Conservation (phyloP, 1,140 invertebrate species). For the Trypoxylus dichotomus region DNA sequence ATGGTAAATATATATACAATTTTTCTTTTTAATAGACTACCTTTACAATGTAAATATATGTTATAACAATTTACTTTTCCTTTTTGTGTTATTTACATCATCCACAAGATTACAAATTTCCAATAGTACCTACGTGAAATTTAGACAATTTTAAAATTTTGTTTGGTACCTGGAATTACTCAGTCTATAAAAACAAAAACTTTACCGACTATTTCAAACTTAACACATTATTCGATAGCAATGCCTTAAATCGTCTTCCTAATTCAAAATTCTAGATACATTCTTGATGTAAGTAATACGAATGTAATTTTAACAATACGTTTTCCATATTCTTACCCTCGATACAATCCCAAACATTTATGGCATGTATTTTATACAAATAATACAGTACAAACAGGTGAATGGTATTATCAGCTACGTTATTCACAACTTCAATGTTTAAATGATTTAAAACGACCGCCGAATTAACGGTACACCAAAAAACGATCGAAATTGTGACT, state of each 20-base stretch:
- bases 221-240: too few relatives aligned
- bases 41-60: slow-evolving; percentile 3
- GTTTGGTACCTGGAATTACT: not conserved
- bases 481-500: too few relatives aligned
- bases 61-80: slow-evolving; percentile 5
- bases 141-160: not conserved
- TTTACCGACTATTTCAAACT: too few relatives aligned
- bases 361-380: not conserved
- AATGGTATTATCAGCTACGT: too few relatives aligned
- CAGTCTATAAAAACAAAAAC: too few relatives aligned
- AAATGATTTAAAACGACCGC: too few relatives aligned
- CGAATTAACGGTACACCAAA: too few relatives aligned
- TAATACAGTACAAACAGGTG: not conserved
- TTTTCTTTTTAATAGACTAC: not conserved
- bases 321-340: not conserved
- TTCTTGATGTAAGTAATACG: not conserved
- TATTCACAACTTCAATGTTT: too few relatives aligned
- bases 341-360: not conserved
- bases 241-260: too few relatives aligned
- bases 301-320: not conserved
- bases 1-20: slow-evolving; percentile 2
- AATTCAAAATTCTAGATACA: too few relatives aligned
- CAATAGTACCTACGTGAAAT: not conserved
- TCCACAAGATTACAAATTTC: not conserved
- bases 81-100: not conserved